Percentiles rank a stretch among this genome's conserved stretches.
Evolutionary conservation across 2,888 invertebrate species (phyloP).

Genomic region (Lordiphosa fenestrarum): DNA sequence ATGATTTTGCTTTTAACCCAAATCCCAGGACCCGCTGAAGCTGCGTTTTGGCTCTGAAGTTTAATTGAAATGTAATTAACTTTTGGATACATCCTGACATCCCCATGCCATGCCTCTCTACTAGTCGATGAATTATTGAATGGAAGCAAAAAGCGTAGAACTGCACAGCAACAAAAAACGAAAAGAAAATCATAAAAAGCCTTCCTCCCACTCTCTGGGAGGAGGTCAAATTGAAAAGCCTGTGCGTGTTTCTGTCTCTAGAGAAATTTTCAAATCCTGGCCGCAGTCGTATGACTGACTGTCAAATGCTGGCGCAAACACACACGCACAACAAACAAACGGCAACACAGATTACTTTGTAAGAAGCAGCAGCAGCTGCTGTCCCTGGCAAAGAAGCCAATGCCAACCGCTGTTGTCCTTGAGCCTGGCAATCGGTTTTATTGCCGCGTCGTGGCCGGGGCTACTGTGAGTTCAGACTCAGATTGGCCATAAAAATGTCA

Average conservation of each 20-base stretch:
- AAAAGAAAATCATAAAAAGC: constrained; percentile 24
- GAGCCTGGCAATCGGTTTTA: constrained; percentile 64
- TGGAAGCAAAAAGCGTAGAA: constrained; percentile 25
- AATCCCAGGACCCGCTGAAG: constrained; percentile 13
- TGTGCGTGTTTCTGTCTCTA: constrained; percentile 35
- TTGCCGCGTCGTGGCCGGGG: constrained; percentile 38
- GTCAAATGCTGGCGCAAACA: constrained; percentile 26
- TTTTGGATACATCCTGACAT: constrained; percentile 38
- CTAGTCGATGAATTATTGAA: constrained; percentile 56
- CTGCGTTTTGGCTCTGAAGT: constrained; percentile 20
- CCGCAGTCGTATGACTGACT: constrained; percentile 43
- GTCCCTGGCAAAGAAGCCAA: background rate
- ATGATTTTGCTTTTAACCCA: constrained; percentile 16
- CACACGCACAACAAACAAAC: constrained; percentile 7
- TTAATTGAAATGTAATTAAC: constrained; percentile 72
- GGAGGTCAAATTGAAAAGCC: constrained; percentile 49
- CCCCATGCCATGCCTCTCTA: constrained; percentile 5
- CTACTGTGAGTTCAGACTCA: constrained; percentile 35
- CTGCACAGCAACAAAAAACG: constrained; percentile 20
- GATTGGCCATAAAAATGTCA: constrained; percentile 76
- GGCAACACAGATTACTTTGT: constrained; percentile 17
- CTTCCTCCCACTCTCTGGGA: constrained; percentile 3
- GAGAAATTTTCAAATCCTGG: constrained; percentile 64
- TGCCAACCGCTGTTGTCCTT: constrained; percentile 33
- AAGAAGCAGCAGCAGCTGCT: constrained; percentile 20